phyloP scores from a whole-genome alignment of 2,797 vertebrate genomes.

The Okamejei kenojei region DNA sequence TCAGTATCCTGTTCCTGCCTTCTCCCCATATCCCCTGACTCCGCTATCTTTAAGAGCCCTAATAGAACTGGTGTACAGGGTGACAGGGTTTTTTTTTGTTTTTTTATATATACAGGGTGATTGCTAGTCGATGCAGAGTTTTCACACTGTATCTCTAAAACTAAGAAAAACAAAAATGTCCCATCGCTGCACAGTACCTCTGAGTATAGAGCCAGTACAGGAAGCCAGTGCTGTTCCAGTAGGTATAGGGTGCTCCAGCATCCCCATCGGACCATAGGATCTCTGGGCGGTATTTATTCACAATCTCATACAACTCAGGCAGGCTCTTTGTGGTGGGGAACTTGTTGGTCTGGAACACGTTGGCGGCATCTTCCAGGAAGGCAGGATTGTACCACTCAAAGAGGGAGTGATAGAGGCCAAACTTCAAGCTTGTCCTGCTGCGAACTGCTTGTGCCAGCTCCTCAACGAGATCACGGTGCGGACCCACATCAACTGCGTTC shows the following conservation, averaged over 20 bases:
- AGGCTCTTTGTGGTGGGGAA: conserved; percentile 74
- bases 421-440: conserved; percentile 60
- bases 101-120: no score
- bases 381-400: conserved; percentile 96
- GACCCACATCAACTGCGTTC: conserved; percentile 82
- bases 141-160: no score
- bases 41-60: no score
- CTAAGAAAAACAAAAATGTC: no score
- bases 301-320: conserved; percentile 84
- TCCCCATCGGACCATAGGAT: conserved; percentile 90
- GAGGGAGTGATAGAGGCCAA: conserved; percentile 90
- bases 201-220: conserved; percentile 95
- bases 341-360: conserved; percentile 59
- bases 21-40: no score
- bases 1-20: no score
- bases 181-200: conserved; percentile 56
- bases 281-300: conserved; percentile 76
- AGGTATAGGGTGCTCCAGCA: conserved; percentile 71
- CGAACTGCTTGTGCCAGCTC: conserved; percentile 71
- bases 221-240: conserved; percentile 96
- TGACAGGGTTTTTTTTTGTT: no score
- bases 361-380: conserved; percentile 65
- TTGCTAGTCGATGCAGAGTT: no score
- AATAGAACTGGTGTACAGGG: no score
- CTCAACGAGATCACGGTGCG: conserved; percentile 73